Percentiles rank a stretch among this genome's conserved stretches.
Conservation (phyloP, 2,888 invertebrate genomes). For the Emesis furor region DNA sequence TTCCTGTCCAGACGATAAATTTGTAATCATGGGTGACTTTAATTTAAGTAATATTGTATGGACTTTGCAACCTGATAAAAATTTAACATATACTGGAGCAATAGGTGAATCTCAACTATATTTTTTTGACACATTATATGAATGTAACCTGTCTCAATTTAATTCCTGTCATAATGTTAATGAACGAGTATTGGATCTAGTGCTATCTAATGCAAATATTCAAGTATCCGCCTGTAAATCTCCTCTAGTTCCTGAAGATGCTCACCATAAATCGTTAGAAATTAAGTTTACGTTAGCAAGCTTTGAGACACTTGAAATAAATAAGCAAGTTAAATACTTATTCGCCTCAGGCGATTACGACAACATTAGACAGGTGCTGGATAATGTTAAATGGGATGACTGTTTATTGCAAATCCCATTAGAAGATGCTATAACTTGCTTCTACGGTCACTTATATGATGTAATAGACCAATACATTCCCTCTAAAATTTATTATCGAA, state of each 20-base stretch:
- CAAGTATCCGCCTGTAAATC: not conserved
- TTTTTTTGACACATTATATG: conserved; percentile 22
- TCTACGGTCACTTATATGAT: not conserved
- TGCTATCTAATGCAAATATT: conserved; percentile 7
- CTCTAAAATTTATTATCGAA: not conserved
- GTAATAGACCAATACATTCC: conserved; percentile 5
- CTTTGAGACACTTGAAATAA: not conserved
- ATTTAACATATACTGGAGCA: not conserved
- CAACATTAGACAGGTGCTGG: conserved; percentile 1
- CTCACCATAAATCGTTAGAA: conserved; percentile 31
- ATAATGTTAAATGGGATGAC: conserved; percentile 1
- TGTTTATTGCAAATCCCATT: not conserved
- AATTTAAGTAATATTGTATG: conserved; percentile 31
- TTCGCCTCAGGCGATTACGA: conserved; percentile 27
- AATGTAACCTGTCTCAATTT: conserved; percentile 27
- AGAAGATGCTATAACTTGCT: conserved; percentile 21
- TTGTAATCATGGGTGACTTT: not conserved
- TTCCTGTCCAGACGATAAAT: conserved; percentile 29
- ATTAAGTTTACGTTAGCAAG: not conserved
- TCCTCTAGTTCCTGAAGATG: conserved; percentile 36
- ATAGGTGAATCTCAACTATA: conserved; percentile 21
- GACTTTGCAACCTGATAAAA: not conserved
- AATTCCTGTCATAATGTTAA: conserved; percentile 21
- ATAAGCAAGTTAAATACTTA: conserved; percentile 12
- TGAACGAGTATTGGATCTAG: conserved; percentile 5